phyloP scores from a whole-genome alignment of 2,888 invertebrate species.

The Eilema depressum region DNA sequence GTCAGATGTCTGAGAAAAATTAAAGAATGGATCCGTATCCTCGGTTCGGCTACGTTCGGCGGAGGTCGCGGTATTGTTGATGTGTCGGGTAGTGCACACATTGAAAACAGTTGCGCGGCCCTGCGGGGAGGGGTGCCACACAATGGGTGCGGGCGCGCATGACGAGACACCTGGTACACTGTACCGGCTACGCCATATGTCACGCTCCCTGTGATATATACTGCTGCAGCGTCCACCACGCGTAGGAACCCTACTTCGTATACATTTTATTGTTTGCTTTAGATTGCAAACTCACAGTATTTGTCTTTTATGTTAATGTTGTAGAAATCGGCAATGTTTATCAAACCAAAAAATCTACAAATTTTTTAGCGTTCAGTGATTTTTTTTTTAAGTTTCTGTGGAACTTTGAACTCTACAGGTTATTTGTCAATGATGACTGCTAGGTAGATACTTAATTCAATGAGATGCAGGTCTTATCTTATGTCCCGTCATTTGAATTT shows the following conservation, averaged over 20 bases:
- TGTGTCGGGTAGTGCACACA: conserved; percentile 67
- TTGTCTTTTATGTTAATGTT: neutral
- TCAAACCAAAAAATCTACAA: neutral
- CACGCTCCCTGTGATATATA: conserved; percentile 57
- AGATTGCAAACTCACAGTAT: neutral
- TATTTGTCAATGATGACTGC: conserved; percentile 10
- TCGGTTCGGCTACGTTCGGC: conserved; percentile 48
- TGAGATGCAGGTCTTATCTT: conserved; percentile 19
- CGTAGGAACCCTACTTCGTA: conserved; percentile 31
- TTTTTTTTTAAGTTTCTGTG: too few species aligned
- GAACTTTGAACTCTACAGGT: neutral
- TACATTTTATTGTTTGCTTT: conserved; percentile 14
- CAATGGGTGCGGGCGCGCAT: conserved; percentile 86
- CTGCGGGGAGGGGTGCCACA: conserved; percentile 58
- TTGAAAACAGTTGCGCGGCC: conserved; percentile 54
- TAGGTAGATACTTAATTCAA: conserved; percentile 11
- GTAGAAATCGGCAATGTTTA: neutral
- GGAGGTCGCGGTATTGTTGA: conserved; percentile 70
- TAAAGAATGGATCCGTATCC: conserved; percentile 47
- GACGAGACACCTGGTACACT: conserved; percentile 83
- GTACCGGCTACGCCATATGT: conserved; percentile 85
- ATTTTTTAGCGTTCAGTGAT: neutral
- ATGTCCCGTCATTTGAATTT: conserved; percentile 17
- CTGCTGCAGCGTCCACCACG: conserved; percentile 26
- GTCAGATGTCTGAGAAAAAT: conserved; percentile 47